Base-by-base conservation (phyloP, 2,888 invertebrate species). In the Ormyrus pomaceus region DNA sequence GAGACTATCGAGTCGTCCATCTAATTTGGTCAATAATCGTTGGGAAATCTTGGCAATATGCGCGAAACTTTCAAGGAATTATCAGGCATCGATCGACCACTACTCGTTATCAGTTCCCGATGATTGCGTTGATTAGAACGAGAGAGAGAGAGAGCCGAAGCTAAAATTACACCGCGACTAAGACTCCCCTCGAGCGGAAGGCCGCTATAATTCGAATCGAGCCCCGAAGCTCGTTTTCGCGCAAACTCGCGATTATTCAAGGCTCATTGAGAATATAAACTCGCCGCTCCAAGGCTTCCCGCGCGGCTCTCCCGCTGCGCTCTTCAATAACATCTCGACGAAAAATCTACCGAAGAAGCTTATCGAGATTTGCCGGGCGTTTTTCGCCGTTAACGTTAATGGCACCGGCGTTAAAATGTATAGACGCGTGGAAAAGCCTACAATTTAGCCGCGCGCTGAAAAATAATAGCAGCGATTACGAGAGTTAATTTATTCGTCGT, bases 71-170 rank as follows among this genome's bases (percentile, higher is more conserved):
- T 58, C 0, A 7, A 3, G n/a, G 56, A 11, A 66, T 74, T 66
- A 74, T 66, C 59, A 11, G 51, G 50, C 34, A 74, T 74, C 74
- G 66, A 74, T 74, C 66, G 66, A 59, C 46, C 59, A 51, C 68
- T 68, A 66, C 19, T 74, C 50, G 74, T 66, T 74, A 66, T 65
- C 74, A 59, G 66, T 13, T 51, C 34, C 13, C 74, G 74, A 66
- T 59, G 34, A 74, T 74, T 74, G 66, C 50, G n/a, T 74, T 59
- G 74, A 74, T 74, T 74, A 74, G 50, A 53, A 19, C 50, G 10
- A 5, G 66, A 19, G 66, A 53, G 19, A 1, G 6, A 46, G 58
- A 48, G 6, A 58, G 9, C 53, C 19, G 19, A 11, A 13, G 50
- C 45, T 62, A 62, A 56, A 64, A 64, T 64, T 56, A 73, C 45